phyloP scores from a whole-genome alignment of 2,113 vertebrate genomes.

The Anolis carolinensis region DNA sequence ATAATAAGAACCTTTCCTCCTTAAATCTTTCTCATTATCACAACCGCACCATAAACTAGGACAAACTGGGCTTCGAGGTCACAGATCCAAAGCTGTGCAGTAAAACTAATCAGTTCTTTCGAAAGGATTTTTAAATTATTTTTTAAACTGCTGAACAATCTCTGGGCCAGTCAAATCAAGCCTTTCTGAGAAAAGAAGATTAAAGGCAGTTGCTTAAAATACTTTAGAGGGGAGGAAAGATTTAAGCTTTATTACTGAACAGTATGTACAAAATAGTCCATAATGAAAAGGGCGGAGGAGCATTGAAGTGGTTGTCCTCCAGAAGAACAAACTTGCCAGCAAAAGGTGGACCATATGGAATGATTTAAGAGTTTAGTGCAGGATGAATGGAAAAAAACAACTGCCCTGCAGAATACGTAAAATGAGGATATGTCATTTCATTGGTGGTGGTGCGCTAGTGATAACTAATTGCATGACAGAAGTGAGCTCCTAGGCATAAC shows the following conservation, averaged over 20 bases:
- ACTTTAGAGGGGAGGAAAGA: constrained; percentile 52
- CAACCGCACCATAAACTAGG: constrained; percentile 69
- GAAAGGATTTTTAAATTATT: constrained; percentile 57
- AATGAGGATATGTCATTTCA: constrained; percentile 67
- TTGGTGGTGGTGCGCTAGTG: constrained; percentile 43
- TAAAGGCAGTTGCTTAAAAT: constrained; percentile 79
- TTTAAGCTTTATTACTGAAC: constrained; percentile 80
- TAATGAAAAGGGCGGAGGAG: constrained; percentile 57
- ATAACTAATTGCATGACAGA: constrained; percentile 56
- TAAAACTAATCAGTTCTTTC: constrained; percentile 73
- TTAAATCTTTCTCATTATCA: constrained; percentile 46
- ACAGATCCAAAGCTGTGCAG: constrained; percentile 62
- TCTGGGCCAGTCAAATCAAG: constrained; percentile 76
- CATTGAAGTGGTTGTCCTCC: constrained; percentile 61
- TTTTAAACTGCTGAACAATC: constrained; percentile 70
- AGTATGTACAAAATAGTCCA: constrained; percentile 66
- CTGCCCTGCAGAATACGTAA: constrained; percentile 48
- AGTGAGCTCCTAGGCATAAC: constrained; percentile 49
- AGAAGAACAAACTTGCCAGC: constrained; percentile 70
- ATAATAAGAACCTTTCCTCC: constrained; percentile 24
- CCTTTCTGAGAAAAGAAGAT: constrained; percentile 84
- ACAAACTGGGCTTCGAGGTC: constrained; percentile 55
- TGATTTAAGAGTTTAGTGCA: constrained; percentile 68
- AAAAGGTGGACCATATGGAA: constrained; percentile 78
- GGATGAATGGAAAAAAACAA: constrained; percentile 57